Evolutionary conservation across 2,888 invertebrate genomes (phyloP), one percentile per base, ranked within the genome.

Genomic region (Lissonota sp.): DNA sequence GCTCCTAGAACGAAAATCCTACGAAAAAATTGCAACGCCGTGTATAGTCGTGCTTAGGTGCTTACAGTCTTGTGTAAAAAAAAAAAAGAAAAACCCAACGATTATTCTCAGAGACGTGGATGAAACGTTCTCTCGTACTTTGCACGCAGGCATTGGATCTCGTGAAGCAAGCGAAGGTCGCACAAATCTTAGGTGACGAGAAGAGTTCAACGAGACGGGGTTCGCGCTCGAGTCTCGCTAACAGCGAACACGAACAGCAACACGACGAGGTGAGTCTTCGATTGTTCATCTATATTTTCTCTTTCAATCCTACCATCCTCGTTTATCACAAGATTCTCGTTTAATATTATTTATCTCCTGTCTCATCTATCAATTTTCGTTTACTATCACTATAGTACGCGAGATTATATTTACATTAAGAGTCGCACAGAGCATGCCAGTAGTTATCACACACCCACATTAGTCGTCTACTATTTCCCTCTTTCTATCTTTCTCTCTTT

Each of bases 111-210:
- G 67, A 73, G 64, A 73, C 62, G 53, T 14, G 76, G 72, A 80
- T 72, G 80, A 80, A 75, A 26, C 40, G 7, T 73, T 79, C 49
- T 82, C 69, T 53, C 57, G 71, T 82, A 73, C 42, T 81, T 76
- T 83, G 64, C 78, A 80, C 70, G 63, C 89, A 97, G 97, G 98
- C 98, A 84, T 94, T 98, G 94, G 98, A 98, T 94, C 96, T 98
- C 91, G 97, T 98, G 91, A 98, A 98, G 94, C 97, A 98, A 94
- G 96, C 97, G 76, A 97, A 98, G 91, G 96, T 96, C 88, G 95
- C 95, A 84, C 96, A 96, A 92, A 94, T 96, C 85, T 93, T 96
- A 87, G 95, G 95, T 77, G 95, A 94, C 87, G 94, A 93, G 75
- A 95, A 93, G 88, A 95, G 95, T 79, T 95, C 95, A 88, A 95